Evolutionary conservation across 2,113 vertebrate genomes (phyloP).

Genomic region (zebrafish (Danio rerio)): GRCz12tu NC_133179.1:17715501-17716000

Average conservation of each 20-base stretch:
- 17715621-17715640: conserved; percentile 32
- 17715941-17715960: background rate
- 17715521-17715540: background rate
- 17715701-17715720: conserved; percentile 63
- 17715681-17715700: conserved; percentile 59
- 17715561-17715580: background rate
- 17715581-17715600: background rate
- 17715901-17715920: conserved; percentile 9
- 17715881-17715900: background rate
- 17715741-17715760: conserved; percentile 68
- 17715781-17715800: conserved; percentile 7
- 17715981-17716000: background rate
- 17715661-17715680: conserved; percentile 46
- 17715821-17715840: background rate
- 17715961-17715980: background rate
- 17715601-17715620: background rate
- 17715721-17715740: conserved; percentile 74
- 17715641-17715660: conserved; percentile 53
- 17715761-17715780: background rate
- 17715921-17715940: background rate
- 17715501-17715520: background rate
- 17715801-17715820: background rate
- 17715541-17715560: background rate
- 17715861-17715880: background rate
- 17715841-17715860: background rate